These are phyloP conservation scores for Trematomus bernacchii DNA, from an alignment of 2,797 vertebrate species.

Conservation along the genomic window DNA sequence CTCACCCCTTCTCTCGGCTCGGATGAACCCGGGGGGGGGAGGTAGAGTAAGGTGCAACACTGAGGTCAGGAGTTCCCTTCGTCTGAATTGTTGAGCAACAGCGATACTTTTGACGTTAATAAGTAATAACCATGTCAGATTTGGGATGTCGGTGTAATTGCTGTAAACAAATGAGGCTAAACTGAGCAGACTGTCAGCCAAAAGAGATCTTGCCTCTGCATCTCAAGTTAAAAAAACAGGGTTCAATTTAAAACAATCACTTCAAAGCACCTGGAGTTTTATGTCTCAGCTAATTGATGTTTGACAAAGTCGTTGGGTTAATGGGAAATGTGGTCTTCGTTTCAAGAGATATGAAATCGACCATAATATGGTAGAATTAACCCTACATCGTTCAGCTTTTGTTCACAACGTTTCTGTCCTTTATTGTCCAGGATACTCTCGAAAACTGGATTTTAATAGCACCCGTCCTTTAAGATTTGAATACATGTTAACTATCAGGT, in stretches of 20 bases:
- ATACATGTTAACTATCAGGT: not conserved
- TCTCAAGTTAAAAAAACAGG: conserved; percentile 1
- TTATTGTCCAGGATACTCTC: not conserved
- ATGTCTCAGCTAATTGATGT: not conserved
- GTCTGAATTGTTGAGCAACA: not conserved
- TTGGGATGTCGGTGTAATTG: conserved; percentile 28
- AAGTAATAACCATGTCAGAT: conserved; percentile 32
- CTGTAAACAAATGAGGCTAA: conserved; percentile 20
- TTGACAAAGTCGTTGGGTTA: not conserved
- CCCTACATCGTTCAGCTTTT: not conserved
- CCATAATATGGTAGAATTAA: not conserved
- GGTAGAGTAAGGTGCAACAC: not conserved
- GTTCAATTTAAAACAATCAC: not conserved
- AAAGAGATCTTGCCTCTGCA: not conserved
- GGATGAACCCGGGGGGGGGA: not conserved
- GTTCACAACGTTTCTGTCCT: no score
- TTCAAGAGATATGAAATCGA: not conserved
- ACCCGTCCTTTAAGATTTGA: not conserved
- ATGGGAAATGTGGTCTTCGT: not conserved
- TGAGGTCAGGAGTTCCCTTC: conserved; percentile 16
- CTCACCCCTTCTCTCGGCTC: not conserved
- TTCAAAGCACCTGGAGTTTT: not conserved
- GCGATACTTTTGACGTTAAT: conserved; percentile 5
- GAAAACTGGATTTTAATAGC: not conserved
- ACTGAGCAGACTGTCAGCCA: not conserved